Conservation (phyloP, 2,888 invertebrate genomes). For the Tenodera sinensis region DNA sequence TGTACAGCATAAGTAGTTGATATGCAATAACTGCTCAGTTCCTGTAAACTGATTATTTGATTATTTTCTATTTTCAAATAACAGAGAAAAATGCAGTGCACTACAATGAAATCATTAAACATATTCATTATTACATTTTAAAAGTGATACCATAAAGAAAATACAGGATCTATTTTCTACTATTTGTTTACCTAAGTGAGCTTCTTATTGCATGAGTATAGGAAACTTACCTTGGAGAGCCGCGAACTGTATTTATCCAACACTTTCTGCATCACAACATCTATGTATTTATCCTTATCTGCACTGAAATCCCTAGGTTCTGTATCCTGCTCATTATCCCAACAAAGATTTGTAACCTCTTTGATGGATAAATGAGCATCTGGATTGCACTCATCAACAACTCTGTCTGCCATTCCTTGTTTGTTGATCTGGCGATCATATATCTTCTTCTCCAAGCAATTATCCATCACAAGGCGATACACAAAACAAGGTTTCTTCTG, state of each 20-base stretch:
- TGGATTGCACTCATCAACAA: slow-evolving; percentile 97
- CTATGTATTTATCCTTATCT: slow-evolving; percentile 70
- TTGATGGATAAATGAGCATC: slow-evolving; percentile 89
- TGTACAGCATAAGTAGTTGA: too few relatives aligned
- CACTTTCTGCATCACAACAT: slow-evolving; percentile 74
- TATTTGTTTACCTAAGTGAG: too few relatives aligned
- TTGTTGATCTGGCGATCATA: slow-evolving; percentile 98
- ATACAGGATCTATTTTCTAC: too few relatives aligned
- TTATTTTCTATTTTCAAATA: too few relatives aligned
- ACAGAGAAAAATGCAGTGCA: too few relatives aligned
- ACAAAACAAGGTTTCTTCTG: slow-evolving; percentile 93
- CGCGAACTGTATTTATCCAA: slow-evolving; percentile 47
- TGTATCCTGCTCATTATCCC: slow-evolving; percentile 84
- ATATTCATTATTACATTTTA: too few relatives aligned
- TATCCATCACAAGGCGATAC: slow-evolving; percentile 94
- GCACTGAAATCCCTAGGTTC: slow-evolving; percentile 71
- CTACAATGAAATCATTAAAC: too few relatives aligned
- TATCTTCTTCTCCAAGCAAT: slow-evolving; percentile 95
- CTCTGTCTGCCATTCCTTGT: slow-evolving; percentile 96
- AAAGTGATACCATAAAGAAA: too few relatives aligned
- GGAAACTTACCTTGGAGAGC: slow-evolving; percentile 48
- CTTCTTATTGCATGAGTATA: too few relatives aligned
- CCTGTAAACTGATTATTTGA: too few relatives aligned
- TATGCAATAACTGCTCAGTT: too few relatives aligned
- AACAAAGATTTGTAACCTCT: slow-evolving; percentile 84